Percentiles rank a stretch among this genome's conserved stretches.
Evolutionary conservation across 2,797 vertebrate species (phyloP).

Genomic region (Microtus obscurus): DNA sequence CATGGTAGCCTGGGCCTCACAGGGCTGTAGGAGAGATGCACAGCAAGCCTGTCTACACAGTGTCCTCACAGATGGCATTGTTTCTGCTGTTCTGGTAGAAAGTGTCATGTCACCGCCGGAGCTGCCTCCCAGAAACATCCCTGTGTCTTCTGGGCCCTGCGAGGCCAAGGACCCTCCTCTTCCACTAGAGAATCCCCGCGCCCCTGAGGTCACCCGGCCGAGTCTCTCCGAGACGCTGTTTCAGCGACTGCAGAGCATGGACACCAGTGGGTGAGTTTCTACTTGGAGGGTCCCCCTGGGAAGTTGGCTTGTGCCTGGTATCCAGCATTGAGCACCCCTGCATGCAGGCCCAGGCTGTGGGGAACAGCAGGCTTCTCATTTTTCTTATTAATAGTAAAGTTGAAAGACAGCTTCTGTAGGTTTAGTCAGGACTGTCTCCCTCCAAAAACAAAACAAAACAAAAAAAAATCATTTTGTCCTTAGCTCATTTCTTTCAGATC

Average conservation of each 20-base stretch:
- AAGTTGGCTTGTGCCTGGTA: background rate
- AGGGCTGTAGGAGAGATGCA: fast-evolving
- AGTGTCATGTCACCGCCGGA: slow-evolving; percentile 88
- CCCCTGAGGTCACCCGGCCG: slow-evolving; percentile 85
- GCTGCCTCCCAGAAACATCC: slow-evolving; percentile 94
- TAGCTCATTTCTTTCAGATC: background rate
- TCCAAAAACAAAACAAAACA: background rate
- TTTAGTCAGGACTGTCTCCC: background rate
- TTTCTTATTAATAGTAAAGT: background rate
- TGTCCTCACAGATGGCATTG: background rate
- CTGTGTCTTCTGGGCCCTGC: slow-evolving; percentile 52
- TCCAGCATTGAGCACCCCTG: background rate
- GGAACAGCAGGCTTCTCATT: background rate
- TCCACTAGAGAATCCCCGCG: slow-evolving; percentile 79
- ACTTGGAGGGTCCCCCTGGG: too few relatives aligned
- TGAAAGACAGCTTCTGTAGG: background rate
- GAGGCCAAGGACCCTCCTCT: slow-evolving; percentile 90
- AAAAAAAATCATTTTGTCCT: background rate
- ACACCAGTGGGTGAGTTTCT: slow-evolving; percentile 90
- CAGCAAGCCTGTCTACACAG: fast-evolving
- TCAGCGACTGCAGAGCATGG: slow-evolving; percentile 93
- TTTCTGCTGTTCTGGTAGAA: slow-evolving; percentile 9
- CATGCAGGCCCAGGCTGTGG: too few relatives aligned
- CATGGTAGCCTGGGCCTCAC: background rate
- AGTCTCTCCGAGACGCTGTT: slow-evolving; percentile 91